phyloP scores from a whole-genome alignment of 1,140 invertebrate genomes.

The Ylistrum balloti region DNA sequence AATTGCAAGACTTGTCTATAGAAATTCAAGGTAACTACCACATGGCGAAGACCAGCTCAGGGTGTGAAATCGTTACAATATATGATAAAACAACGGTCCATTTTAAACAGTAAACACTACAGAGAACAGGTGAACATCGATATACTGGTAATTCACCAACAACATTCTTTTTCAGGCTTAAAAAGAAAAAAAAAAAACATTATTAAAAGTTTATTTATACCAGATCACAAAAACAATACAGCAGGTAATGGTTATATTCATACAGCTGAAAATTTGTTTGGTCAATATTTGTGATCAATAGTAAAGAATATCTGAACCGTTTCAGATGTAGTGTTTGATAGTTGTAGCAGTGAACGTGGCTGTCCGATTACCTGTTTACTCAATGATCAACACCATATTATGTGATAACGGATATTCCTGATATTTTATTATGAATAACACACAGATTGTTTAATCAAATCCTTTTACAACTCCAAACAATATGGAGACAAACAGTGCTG shows the following conservation, averaged over 20 bases:
- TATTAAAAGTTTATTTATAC: not conserved
- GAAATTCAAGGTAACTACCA: no score
- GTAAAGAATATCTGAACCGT: not conserved
- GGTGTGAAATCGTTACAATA: no score
- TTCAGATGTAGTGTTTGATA: not conserved
- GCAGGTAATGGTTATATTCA: not conserved
- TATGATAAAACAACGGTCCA: no score
- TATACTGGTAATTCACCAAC: not conserved
- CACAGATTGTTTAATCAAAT: not conserved
- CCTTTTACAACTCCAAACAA: not conserved
- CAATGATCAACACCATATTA: not conserved
- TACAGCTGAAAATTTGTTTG: not conserved
- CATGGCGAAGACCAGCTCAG: no score
- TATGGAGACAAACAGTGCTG: not conserved
- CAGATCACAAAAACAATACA: not conserved
- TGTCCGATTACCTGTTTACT: not conserved
- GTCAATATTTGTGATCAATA: constrained; percentile 21
- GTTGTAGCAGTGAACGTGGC: not conserved
- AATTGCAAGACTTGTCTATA: no score
- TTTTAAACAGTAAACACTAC: no score
- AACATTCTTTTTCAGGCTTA: no score
- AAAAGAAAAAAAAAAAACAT: no score
- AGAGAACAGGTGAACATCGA: no score
- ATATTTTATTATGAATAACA: not conserved
- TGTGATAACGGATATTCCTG: not conserved